These are phyloP conservation scores for Sclerurus mexicanus DNA, from an alignment of 2,113 vertebrate species.

Conservation along the genomic window DNA sequence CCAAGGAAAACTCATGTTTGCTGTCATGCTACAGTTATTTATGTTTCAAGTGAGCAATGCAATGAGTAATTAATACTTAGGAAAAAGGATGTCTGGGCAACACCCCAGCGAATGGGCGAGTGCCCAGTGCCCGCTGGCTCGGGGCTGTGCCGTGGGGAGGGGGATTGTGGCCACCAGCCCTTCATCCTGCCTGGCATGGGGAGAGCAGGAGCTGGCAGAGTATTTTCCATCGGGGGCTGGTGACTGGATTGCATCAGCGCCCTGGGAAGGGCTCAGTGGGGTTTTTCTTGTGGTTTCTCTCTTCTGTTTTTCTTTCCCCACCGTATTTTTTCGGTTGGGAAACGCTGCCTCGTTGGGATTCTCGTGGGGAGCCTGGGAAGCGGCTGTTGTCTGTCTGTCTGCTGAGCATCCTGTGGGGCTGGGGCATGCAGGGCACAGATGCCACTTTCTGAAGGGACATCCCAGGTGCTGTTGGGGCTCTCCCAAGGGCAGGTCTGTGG, in stretches of 20 bases:
- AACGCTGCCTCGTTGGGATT: neutral
- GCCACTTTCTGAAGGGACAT: neutral
- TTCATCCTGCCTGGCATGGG: neutral
- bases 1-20: neutral
- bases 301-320: neutral
- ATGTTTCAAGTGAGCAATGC: slow-evolving; percentile 8
- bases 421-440: fast-evolving
- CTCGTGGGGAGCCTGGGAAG: neutral
- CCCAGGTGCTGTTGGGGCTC: neutral
- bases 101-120: neutral
- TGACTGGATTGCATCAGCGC: neutral
- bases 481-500: too few species aligned
- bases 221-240: neutral
- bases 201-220: neutral
- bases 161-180: neutral
- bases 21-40: slow-evolving; percentile 33
- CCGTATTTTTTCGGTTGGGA: neutral
- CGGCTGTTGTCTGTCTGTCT: neutral
- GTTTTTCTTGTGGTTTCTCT: slow-evolving; percentile 58
- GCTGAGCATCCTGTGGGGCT: neutral
- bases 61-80: slow-evolving; percentile 37
- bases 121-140: neutral
- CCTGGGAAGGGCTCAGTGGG: slow-evolving; percentile 41
- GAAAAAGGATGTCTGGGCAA: neutral
- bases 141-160: neutral